Base-by-base conservation (phyloP, 2,888 invertebrate genomes). In the Psylliodes chrysocephalus region DNA sequence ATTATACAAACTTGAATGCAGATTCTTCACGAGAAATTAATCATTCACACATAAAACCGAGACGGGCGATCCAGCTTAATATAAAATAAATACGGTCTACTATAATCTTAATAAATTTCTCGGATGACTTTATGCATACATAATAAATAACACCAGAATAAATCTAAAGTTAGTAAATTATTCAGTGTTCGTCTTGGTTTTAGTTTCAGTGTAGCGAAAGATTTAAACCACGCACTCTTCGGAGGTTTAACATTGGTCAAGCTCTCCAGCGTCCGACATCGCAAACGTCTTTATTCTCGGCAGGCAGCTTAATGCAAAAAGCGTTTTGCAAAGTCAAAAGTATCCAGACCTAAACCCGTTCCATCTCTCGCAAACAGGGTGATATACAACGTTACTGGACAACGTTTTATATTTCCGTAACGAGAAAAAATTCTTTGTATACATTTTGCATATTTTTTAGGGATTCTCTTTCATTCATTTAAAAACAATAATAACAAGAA, bases 241-340 rank as follows among this genome's bases (percentile, higher is more conserved):
- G 73, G 67, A 67, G 67, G 65, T 67, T 63, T 72, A 76, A 74
- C 77, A 77, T 75, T 77, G 77, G 79, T 78, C 77, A 76, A 69
- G 69, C 59, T 59, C 59, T 49, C 59, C 59, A 28, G 72, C 68
- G 71, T 71, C 73, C 78, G 76, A 77, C 78, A 76, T 73, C 70
- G 78, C 75, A 77, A 79, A 80, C 79, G 79, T 80, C 80, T 80
- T 78, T 79, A 80, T 80, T 79, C 78, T 76, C 78, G 71, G 75
- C 76, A 76, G 76, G 75, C 77, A 76, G 74, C 75, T 76, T 73
- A 75, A 79, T 75, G 79, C 78, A 79, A 79, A 80, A 79, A 78
- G 75, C 74, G 67, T 74, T 76, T 75, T 73, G 76, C 75, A 73
- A 72, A 77, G 74, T 75, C 77, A 73, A 76, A 78, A 75, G 75